Base-by-base conservation (phyloP, 2,888 invertebrate species). In the Drosophila trichaetosa region DNA sequence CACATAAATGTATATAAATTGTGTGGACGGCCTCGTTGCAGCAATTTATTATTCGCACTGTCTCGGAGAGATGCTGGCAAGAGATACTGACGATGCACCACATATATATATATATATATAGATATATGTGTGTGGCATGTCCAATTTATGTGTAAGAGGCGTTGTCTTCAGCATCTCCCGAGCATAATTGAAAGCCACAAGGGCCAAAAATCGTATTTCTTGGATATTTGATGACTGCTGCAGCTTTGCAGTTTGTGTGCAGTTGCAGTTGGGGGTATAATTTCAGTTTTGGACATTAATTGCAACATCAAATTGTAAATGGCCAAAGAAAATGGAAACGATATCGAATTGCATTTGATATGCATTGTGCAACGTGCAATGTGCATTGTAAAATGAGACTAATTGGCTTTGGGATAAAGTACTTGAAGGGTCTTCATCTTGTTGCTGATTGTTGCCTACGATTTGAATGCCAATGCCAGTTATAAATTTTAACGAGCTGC, bases 1-100 rank as follows among this genome's bases (percentile, higher is more conserved):
- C 59, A 59, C 13, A 77, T 69, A 66, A 42, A 42, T 46, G 46
- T 58, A 48, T 54, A 60, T 60, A 82, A 82, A 79, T 82, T 79
- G 69, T 73, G 54, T 64, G 64, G 73, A 38, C 36, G 64, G 48
- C 46, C 66, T 36, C 59, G 59, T 51, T 64, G 72, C 34, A 34
- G 67, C 79, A 65, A 76, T 79, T 79, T 67, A 79, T 67, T 58
- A 52, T 63, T 21, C 62, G 16, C 52, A 57, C 54, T 33, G 34
- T 52, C 52, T 33, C 46, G 21, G 38, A 24, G 46, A 74, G 46
- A 42, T 59, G 31, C 57, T 61, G 18, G 42, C 34, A 40, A 59
- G n/a, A 18, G 13, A 56, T 40, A 33, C 36, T 24, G 29, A 21
- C 52, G 21, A 48, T 48, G 27, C 34, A 56, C 36, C 54, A 38